Base-by-base conservation (phyloP, 2,888 invertebrate species). In the Synergus japonicus region DNA sequence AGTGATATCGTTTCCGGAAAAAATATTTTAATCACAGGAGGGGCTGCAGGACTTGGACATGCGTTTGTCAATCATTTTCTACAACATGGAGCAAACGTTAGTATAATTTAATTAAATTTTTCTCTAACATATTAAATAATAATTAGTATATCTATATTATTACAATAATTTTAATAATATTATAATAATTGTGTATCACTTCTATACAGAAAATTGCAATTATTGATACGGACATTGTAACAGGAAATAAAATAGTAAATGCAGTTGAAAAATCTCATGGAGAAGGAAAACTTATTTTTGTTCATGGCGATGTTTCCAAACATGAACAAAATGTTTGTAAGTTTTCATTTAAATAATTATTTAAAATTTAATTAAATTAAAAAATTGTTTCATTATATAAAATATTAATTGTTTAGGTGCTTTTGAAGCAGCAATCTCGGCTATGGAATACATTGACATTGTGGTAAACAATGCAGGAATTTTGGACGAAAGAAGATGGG, bases 391-490 rank as follows among this genome's bases (percentile, higher is more conserved):
- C 13, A 43, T 7, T 44, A 13, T 9, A 5, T 64, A 69, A 37
- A 60, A 67, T 66, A 60, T 44, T 49, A 22, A 15, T 18, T 69
- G 92, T 93, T 64, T 92, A 96, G 96, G 95, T 91, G 95, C 96
- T 18, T 96, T 96, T 87, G 94, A 95, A 88, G 94, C 94, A 90
- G 95, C 96, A 12, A 93, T 94, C 85, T 94, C 94, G 76, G 94
- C 94, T 84, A 95, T 96, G 90, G 94, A 94, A 44, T 44, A 44
- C 10, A 93, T 96, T 83, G 96, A 96, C 89, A 95, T 97, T 82
- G 96, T 96, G 3, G 94, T 96, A 80, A 97, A 96, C 91, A 96
- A 96, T 90, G 96, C 96, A 12, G 96, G 96, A 5, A 95, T 96
- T 67, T 94, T 96, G 93, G 96, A 96, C 88, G 96, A 96, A 88